phyloP scores from a whole-genome alignment of 2,888 invertebrate genomes.

The Thyatira batis region DNA sequence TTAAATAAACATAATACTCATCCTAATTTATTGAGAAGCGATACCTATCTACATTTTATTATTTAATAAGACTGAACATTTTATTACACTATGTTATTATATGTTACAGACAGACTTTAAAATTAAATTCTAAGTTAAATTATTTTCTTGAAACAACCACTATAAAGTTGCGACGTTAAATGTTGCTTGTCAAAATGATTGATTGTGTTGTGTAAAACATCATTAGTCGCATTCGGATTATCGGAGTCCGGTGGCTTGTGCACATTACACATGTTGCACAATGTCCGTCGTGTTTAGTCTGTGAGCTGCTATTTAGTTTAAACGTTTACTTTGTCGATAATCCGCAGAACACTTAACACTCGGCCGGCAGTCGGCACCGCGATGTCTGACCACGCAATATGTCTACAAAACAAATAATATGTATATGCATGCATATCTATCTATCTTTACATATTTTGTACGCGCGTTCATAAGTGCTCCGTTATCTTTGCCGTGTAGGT shows the following conservation, averaged over 20 bases:
- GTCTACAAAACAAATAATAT: conserved; percentile 24
- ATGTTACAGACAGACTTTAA: neutral
- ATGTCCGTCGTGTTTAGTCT: conserved; percentile 40
- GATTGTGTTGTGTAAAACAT: neutral
- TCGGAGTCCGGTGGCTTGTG: conserved; percentile 13
- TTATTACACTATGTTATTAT: no score
- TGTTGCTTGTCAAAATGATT: neutral
- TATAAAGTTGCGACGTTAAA: neutral
- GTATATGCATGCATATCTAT: conserved; percentile 12
- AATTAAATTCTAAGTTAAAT: neutral
- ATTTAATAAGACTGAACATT: no score
- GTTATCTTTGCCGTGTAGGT: neutral
- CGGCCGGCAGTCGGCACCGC: conserved; percentile 37
- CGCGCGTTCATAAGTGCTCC: neutral
- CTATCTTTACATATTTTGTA: neutral
- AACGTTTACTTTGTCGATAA: conserved; percentile 43
- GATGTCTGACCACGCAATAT: conserved; percentile 44
- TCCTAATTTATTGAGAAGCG: no score
- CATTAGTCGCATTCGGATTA: conserved; percentile 25
- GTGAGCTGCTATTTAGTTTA: conserved; percentile 39
- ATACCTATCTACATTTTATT: no score
- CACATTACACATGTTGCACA: conserved; percentile 26
- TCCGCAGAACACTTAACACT: conserved; percentile 38
- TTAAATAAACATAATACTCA: no score
- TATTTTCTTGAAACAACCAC: neutral